phyloP scores from a whole-genome alignment of 2,888 invertebrate species.

The Eristalinus aeneus region DNA sequence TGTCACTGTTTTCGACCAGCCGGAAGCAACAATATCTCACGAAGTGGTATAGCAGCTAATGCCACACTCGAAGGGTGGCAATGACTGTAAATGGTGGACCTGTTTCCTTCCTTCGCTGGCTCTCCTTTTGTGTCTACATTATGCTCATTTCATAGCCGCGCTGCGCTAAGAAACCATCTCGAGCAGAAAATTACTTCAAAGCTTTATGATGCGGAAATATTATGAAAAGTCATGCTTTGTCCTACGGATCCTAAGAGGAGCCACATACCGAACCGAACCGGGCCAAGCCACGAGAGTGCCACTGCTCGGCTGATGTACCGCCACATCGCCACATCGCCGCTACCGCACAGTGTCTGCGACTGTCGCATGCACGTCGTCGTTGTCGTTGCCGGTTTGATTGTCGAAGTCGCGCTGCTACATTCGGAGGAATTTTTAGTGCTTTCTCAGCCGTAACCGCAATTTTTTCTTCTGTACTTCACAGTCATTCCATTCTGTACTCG shows the following conservation, averaged over 20 bases:
- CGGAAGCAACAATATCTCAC: slow-evolving; percentile 50
- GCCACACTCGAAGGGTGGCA: slow-evolving; percentile 50
- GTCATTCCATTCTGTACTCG: slow-evolving; percentile 46
- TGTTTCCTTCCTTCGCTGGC: background rate
- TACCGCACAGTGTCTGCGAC: too few relatives aligned
- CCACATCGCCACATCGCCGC: too few relatives aligned
- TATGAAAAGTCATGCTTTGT: slow-evolving; percentile 71
- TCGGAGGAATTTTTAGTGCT: slow-evolving; percentile 66
- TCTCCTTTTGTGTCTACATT: slow-evolving; percentile 46
- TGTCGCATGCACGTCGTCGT: background rate
- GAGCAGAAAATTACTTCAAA: slow-evolving; percentile 73
- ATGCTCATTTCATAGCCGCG: slow-evolving; percentile 68
- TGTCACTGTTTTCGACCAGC: slow-evolving; percentile 47
- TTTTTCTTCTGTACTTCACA: slow-evolving; percentile 25
- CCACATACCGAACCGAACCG: slow-evolving; percentile 22
- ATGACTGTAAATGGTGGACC: slow-evolving; percentile 62
- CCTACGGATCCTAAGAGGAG: slow-evolving; percentile 52
- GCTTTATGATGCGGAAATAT: slow-evolving; percentile 74
- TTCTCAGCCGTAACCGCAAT: slow-evolving; percentile 68
- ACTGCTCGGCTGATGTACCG: slow-evolving; percentile 3
- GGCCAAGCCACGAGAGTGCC: slow-evolving; percentile 6
- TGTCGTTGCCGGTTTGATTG: slow-evolving; percentile 5
- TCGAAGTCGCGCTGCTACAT: slow-evolving; percentile 17
- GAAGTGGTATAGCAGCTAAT: slow-evolving; percentile 25
- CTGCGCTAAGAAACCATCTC: slow-evolving; percentile 71